These are phyloP conservation scores for Eupithecia pulchellata DNA, from an alignment of 2,888 invertebrate genomes.

Conservation along the genomic window DNA sequence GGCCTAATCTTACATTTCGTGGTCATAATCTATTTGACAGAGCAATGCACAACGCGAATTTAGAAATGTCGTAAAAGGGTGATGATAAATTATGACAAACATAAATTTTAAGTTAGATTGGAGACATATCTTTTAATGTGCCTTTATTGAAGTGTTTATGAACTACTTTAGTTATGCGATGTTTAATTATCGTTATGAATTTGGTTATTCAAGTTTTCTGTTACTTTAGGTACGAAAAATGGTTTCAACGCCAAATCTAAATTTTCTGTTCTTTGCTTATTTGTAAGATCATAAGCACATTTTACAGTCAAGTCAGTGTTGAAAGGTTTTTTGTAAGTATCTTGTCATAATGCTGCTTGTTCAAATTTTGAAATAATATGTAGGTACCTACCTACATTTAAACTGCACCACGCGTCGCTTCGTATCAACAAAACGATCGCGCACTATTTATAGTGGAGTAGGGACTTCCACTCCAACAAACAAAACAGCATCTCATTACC, in stretches of 20 bases:
- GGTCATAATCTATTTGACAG: conserved; percentile 31
- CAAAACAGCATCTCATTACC: conserved; percentile 15
- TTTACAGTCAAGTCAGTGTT: no score
- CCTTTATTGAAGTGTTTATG: conserved; percentile 81
- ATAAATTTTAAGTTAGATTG: conserved; percentile 80
- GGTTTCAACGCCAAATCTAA: not conserved
- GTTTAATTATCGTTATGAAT: conserved; percentile 20
- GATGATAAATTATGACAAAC: conserved; percentile 65
- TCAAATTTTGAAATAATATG: no score
- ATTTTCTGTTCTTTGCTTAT: not conserved
- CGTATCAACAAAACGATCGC: no score
- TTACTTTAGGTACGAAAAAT: not conserved
- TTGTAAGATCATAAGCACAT: no score
- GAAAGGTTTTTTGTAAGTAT: no score
- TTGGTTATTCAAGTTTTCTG: not conserved
- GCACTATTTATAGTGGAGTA: not conserved
- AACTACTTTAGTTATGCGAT: conserved; percentile 23
- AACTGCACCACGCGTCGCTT: no score
- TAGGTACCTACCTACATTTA: no score
- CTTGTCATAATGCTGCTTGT: no score
- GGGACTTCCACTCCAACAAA: not conserved
- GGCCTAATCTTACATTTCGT: conserved; percentile 3
- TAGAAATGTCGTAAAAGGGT: conserved; percentile 44
- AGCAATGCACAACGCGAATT: conserved; percentile 23
- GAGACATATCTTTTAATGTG: conserved; percentile 80